Evolutionary conservation across 2,888 invertebrate genomes (phyloP), one percentile per base, ranked within the genome.

Genomic region (Xestia ashworthii): DNA sequence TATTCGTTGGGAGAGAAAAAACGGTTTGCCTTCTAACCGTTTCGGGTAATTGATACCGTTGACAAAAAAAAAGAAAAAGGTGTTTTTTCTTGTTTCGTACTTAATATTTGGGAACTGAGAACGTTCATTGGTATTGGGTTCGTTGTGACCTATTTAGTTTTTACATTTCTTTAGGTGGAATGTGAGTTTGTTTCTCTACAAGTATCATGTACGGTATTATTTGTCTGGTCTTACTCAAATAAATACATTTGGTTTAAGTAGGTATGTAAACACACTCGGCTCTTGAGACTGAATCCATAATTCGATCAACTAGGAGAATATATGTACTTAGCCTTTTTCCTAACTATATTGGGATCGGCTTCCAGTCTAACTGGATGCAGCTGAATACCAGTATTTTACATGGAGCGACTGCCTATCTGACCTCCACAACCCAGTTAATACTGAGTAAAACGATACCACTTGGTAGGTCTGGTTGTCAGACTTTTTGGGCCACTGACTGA

Each of bases 21-120:
- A 82, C 79, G 81, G 78, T 88, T 88, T 86, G 82, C 83, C 80
- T 82, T 76, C 83, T 81, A 86, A 87, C 88, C 84, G 80, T 84
- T 87, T 83, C 72, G 66, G 66, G 84, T 89, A 89, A 89, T 89
- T 89, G 89, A 88, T 89, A 87, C 81, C 76, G 66, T 14, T 80
- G 76, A 74, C 46, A 58, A 81, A 82, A 81, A 85, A 87, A 77
- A 81, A 67, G 32, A 32, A 74, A 67, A 83, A 76, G 68, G 74
- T 78, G 74, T 80, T 79, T 77, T 80, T 38, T 78, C 82, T 80
- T 79, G 41, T 78, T 86, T 74, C 50, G 68, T 71, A 60, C 66
- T 71, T 66, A 58, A 60, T 80, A 65, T 87, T 78, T 66, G 64
- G 32, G 66, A 78, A 22, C 74, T 46, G 50, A 65, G 32, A 82